phyloP scores from a whole-genome alignment of 1,140 invertebrate species.

The Riptortus pedestris region DNA sequence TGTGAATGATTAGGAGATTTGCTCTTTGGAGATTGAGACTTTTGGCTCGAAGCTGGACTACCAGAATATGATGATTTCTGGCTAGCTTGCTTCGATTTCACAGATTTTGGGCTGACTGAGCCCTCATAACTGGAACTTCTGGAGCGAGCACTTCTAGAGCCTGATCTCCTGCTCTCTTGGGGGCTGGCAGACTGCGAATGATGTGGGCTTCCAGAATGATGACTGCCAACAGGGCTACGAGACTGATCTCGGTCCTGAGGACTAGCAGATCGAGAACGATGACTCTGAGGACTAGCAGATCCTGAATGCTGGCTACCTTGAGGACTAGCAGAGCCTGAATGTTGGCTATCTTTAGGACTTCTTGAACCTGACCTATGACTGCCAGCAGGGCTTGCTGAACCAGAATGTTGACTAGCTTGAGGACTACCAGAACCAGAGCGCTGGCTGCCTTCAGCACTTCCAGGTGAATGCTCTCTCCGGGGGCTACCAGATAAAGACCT shows the following conservation, averaged over 20 bases:
- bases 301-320: slow-evolving; percentile 12
- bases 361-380: slow-evolving; percentile 12
- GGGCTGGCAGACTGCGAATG: background rate
- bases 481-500: slow-evolving; percentile 12
- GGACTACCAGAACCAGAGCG: slow-evolving; percentile 37
- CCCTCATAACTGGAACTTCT: slow-evolving; percentile 33
- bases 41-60: slow-evolving; percentile 32
- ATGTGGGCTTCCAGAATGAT: slow-evolving; percentile 34
- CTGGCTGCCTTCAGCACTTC: slow-evolving; percentile 3
- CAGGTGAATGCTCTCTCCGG: background rate
- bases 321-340: slow-evolving; percentile 24
- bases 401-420: slow-evolving; percentile 33
- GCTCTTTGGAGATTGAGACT: background rate
- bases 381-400: slow-evolving; percentile 7
- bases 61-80: slow-evolving; percentile 23
- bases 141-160: slow-evolving; percentile 30
- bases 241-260: slow-evolving; percentile 30
- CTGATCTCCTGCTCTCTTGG: background rate
- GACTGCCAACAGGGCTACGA: slow-evolving; percentile 35
- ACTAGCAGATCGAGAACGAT: slow-evolving; percentile 34
- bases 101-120: slow-evolving; percentile 23
- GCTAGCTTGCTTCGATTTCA: background rate
- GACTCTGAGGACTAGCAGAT: slow-evolving; percentile 30
- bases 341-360: background rate
- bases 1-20: background rate